Conservation (phyloP, 2,888 invertebrate species). For the Calameuta pallipes region DNA sequence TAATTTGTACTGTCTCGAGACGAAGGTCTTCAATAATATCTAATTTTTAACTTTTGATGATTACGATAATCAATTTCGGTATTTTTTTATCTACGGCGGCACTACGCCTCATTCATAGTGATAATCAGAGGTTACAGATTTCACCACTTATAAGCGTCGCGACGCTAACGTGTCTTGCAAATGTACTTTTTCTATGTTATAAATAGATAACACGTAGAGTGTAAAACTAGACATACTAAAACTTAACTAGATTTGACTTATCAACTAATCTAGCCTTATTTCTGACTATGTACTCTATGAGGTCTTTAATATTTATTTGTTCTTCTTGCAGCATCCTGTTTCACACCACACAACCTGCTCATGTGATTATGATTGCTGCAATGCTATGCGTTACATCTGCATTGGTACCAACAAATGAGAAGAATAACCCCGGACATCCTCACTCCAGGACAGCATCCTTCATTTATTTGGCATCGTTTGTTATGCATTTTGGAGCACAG, state of each 20-base stretch:
- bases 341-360: slow-evolving; percentile 82
- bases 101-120: background rate
- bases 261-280: background rate
- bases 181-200: background rate
- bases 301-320: slow-evolving; percentile 34
- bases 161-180: background rate
- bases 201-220: background rate
- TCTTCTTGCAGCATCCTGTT: slow-evolving; percentile 75
- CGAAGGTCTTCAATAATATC: background rate
- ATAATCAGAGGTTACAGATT: background rate
- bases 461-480: slow-evolving; percentile 81
- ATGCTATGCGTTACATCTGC: slow-evolving; percentile 68
- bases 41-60: background rate
- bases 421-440: slow-evolving; percentile 45
- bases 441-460: slow-evolving; percentile 67
- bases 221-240: background rate
- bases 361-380: slow-evolving; percentile 77
- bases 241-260: background rate
- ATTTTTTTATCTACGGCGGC: background rate
- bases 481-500: slow-evolving; percentile 87
- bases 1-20: too few relatives aligned
- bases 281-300: slow-evolving; percentile 11
- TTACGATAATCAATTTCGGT: background rate
- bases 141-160: background rate
- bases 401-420: slow-evolving; percentile 48